Percentiles rank a stretch among this genome's conserved stretches.
phyloP scores from a whole-genome alignment of 2,888 invertebrate genomes.

The Spialia ferax region DNA sequence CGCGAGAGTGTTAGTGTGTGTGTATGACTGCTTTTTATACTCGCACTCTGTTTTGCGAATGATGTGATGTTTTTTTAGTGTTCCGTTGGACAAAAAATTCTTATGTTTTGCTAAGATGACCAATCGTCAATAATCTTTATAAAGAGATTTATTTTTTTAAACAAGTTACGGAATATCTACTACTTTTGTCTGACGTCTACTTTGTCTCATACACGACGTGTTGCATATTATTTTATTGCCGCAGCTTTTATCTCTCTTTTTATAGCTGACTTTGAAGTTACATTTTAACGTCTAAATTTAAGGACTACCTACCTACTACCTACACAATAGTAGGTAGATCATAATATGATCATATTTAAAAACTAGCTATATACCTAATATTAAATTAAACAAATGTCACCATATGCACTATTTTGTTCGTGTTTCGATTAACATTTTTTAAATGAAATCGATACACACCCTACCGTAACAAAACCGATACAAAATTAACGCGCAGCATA shows the following conservation, averaged over 20 bases:
- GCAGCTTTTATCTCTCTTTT: no score
- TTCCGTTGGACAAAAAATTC: slow-evolving; percentile 23
- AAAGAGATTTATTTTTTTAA: not conserved
- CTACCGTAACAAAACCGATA: slow-evolving; percentile 67
- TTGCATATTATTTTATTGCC: no score
- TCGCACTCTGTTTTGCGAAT: slow-evolving; percentile 42
- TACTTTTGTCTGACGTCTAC: no score
- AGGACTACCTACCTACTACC: no score
- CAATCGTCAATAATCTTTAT: slow-evolving; percentile 18
- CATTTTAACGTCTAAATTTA: no score
- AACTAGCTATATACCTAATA: no score
- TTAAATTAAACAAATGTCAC: slow-evolving; percentile 34
- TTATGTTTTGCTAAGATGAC: slow-evolving; percentile 12
- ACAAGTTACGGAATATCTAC: no score
- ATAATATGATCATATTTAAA: no score
- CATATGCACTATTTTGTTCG: slow-evolving; percentile 34
- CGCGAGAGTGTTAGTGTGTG: slow-evolving; percentile 49
- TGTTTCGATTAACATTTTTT: slow-evolving; percentile 33
- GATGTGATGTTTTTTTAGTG: slow-evolving; percentile 21
- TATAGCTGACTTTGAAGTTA: no score
- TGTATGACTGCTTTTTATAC: slow-evolving; percentile 61
- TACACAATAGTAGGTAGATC: no score
- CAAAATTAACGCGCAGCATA: slow-evolving; percentile 68
- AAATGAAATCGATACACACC: slow-evolving; percentile 50
- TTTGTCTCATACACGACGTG: no score